Conservation (phyloP, 2,888 invertebrate species). For the Hemithea aestivaria region DNA sequence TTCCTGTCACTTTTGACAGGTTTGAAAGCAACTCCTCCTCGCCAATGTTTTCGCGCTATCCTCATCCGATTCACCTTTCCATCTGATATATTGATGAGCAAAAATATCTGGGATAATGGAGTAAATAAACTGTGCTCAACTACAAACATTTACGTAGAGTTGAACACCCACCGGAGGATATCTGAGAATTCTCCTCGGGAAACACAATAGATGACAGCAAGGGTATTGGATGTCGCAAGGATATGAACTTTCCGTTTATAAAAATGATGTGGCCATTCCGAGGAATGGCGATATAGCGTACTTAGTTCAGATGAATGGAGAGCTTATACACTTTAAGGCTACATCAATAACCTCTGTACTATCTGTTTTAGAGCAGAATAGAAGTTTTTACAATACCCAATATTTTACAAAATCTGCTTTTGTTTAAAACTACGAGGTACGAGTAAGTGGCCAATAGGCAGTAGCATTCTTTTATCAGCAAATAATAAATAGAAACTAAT, state of each 20-base stretch:
- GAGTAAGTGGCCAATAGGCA: no score
- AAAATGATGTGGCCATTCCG: conserved; percentile 26
- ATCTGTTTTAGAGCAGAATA: no score
- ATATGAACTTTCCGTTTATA: conserved; percentile 30
- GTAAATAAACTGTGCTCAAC: no score
- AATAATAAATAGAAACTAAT: conserved; percentile 9
- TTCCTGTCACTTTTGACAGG: conserved; percentile 76
- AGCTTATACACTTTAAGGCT: conserved; percentile 10
- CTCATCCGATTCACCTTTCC: conserved; percentile 43
- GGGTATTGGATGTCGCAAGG: conserved; percentile 27
- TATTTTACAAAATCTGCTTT: no score
- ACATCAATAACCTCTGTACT: no score
- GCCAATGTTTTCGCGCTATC: conserved; percentile 60
- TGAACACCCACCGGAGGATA: conserved; percentile 23
- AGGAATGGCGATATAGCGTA: conserved; percentile 26
- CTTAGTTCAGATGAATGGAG: conserved; percentile 18
- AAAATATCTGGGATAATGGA: conserved; percentile 15
- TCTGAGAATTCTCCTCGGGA: conserved; percentile 20
- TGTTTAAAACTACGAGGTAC: no score
- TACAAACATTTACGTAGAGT: conserved; percentile 19
- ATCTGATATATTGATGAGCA: conserved; percentile 41
- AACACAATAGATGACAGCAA: conserved; percentile 26
- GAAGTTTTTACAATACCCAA: no score
- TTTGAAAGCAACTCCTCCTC: conserved; percentile 73
- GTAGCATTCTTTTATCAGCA: no score